These are phyloP conservation scores for Philonicus albiceps DNA, from an alignment of 2,888 invertebrate species.

Conservation along the genomic window DNA sequence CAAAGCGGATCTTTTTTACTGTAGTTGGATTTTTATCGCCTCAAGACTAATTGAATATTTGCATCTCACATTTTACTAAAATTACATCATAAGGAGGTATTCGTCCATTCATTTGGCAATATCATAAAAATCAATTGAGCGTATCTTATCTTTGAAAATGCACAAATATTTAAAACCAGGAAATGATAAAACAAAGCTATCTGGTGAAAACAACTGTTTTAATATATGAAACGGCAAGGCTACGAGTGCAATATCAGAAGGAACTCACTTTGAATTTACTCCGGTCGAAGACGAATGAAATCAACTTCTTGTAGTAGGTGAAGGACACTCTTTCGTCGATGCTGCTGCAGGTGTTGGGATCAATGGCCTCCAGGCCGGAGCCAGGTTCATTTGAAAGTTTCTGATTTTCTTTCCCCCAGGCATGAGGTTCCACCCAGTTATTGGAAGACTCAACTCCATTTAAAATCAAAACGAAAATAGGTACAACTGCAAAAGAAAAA, in stretches of 20 bases:
- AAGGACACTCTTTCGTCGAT: neutral
- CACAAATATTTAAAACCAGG: neutral
- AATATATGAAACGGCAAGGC: neutral
- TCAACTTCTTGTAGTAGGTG: conserved; percentile 18
- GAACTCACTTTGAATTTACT: neutral
- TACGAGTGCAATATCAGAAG: neutral
- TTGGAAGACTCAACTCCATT: neutral
- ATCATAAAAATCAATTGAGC: too few species aligned
- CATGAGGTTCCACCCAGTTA: conserved; percentile 30
- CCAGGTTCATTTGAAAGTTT: neutral
- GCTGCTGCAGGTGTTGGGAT: neutral
- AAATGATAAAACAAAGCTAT: neutral
- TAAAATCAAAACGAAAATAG: neutral
- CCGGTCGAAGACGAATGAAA: neutral
- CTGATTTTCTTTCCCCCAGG: neutral
- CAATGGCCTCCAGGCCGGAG: neutral
- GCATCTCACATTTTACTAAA: too few species aligned
- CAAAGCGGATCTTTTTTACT: too few species aligned
- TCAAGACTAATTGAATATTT: too few species aligned
- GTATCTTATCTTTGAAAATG: too few species aligned
- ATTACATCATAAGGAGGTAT: too few species aligned
- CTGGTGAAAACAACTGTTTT: neutral
- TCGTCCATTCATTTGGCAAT: too few species aligned
- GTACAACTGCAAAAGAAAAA: neutral
- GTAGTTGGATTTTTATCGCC: too few species aligned